Percentiles rank a stretch among this genome's conserved stretches.
Evolutionary conservation across 2,888 invertebrate genomes (phyloP).

Genomic region (Drosophila peninsularis): DNA sequence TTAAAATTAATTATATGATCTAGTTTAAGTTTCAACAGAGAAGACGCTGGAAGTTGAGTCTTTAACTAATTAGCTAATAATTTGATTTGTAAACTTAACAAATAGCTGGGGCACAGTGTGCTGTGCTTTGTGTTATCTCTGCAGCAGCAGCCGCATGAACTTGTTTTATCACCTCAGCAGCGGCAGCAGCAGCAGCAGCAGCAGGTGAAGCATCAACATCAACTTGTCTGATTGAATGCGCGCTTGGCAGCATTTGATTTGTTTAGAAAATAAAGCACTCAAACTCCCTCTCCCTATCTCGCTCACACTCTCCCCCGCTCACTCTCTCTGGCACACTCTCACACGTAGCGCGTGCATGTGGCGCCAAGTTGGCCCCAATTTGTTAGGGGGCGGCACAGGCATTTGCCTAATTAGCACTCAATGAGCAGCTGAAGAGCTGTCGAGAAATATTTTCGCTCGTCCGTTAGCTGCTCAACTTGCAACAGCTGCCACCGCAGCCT

Average conservation of each 20-base stretch:
- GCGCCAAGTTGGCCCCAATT: slow-evolving; percentile 82
- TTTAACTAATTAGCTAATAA: slow-evolving; percentile 67
- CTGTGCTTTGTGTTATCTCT: slow-evolving; percentile 18
- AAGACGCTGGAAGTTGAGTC: slow-evolving; percentile 17
- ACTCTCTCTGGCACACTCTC: slow-evolving; percentile 11
- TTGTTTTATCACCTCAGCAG: slow-evolving; percentile 72
- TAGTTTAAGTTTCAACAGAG: slow-evolving; percentile 1
- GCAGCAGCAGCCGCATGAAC: slow-evolving; percentile 54
- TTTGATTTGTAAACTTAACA: slow-evolving; percentile 52
- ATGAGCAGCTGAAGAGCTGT: slow-evolving; percentile 63
- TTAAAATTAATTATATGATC: slow-evolving; percentile 36
- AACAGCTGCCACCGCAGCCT: slow-evolving; percentile 36
- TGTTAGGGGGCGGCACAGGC: slow-evolving; percentile 62
- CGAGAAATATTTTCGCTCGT: slow-evolving; percentile 36
- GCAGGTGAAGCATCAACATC: slow-evolving; percentile 32
- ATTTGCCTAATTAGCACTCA: slow-evolving; percentile 80
- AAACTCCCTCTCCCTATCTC: slow-evolving; percentile 34
- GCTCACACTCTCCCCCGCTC: background rate
- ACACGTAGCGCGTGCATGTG: slow-evolving; percentile 48
- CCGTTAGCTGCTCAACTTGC: slow-evolving; percentile 40
- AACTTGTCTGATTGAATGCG: slow-evolving; percentile 75
- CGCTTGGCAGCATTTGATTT: slow-evolving; percentile 79
- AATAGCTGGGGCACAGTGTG: slow-evolving; percentile 9
- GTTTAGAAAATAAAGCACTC: slow-evolving; percentile 78
- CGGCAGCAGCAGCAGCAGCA: slow-evolving; percentile 5